A percentile compares a stretch with the other conserved stretches of the same genome.
Evolutionary conservation across 2,797 vertebrate species (phyloP).

Genomic region (Limnodromus scolopaceus): DNA sequence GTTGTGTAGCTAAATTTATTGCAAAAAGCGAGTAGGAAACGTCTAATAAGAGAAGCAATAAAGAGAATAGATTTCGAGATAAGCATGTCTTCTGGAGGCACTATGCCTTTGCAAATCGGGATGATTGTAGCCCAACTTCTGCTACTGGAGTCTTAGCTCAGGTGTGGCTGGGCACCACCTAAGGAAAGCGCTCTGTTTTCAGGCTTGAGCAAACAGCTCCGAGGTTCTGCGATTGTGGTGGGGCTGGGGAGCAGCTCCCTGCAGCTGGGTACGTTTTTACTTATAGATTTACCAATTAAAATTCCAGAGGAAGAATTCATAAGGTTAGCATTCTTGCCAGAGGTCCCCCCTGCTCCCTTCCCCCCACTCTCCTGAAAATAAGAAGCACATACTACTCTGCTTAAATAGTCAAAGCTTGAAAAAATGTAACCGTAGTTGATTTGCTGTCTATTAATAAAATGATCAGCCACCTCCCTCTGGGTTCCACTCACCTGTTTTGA

Average conservation of each 20-base stretch:
- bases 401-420: background rate
- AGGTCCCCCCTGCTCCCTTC: constrained; percentile 15
- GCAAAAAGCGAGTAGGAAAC: constrained; percentile 67
- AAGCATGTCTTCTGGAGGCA: constrained; percentile 52
- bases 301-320: constrained; percentile 67
- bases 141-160: constrained; percentile 23
- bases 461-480: background rate
- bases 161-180: constrained; percentile 40
- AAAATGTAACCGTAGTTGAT: background rate
- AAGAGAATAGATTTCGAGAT: constrained; percentile 61
- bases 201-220: background rate
- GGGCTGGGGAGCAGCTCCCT: constrained; percentile 57
- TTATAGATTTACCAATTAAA: constrained; percentile 70
- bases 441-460: constrained; percentile 21
- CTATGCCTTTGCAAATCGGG: background rate
- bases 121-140: background rate
- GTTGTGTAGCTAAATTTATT: constrained; percentile 52
- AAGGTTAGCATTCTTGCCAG: constrained; percentile 67
- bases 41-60: constrained; percentile 70
- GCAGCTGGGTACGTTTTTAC: constrained; percentile 67
- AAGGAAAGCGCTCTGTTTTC: background rate
- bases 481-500: constrained; percentile 53
- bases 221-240: background rate
- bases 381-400: constrained; percentile 10
- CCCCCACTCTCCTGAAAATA: constrained; percentile 34